Conservation (phyloP, 1,140 invertebrate genomes). For the Oryctes rhinoceros region DNA sequence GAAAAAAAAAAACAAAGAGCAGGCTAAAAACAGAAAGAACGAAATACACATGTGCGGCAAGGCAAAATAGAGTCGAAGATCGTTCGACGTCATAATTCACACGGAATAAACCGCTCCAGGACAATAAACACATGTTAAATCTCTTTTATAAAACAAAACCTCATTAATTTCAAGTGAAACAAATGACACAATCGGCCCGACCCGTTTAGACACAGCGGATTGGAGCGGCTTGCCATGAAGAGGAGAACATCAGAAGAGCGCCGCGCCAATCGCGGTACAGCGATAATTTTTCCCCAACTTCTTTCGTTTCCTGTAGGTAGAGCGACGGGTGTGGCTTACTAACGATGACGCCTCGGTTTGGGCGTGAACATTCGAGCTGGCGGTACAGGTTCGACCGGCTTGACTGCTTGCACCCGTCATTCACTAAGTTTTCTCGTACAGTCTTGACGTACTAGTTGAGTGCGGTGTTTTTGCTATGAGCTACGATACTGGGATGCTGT, state of each 20-base stretch:
- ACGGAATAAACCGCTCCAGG: conserved; percentile 19
- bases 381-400: conserved; percentile 24
- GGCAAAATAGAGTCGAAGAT: conserved; percentile 10
- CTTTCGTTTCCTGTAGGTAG: conserved; percentile 23
- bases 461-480: conserved; percentile 28
- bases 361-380: neutral
- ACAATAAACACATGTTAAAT: conserved; percentile 61
- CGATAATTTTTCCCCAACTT: conserved; percentile 8
- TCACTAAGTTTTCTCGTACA: conserved; percentile 15
- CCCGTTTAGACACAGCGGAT: neutral
- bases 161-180: conserved; percentile 57
- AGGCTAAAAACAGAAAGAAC: neutral
- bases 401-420: conserved; percentile 3
- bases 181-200: conserved; percentile 51
- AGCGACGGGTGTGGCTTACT: neutral
- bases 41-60: conserved; percentile 20
- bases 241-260: conserved; percentile 28
- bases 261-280: neutral
- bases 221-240: conserved; percentile 37
- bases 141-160: conserved; percentile 58
- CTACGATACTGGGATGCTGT: neutral
- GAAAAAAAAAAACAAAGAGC: neutral
- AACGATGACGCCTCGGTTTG: neutral
- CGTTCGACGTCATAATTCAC: conserved; percentile 30
- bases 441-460: conserved; percentile 21